Evolutionary conservation across 2,113 vertebrate species (phyloP).

Genomic region (Azemiops feae): DNA sequence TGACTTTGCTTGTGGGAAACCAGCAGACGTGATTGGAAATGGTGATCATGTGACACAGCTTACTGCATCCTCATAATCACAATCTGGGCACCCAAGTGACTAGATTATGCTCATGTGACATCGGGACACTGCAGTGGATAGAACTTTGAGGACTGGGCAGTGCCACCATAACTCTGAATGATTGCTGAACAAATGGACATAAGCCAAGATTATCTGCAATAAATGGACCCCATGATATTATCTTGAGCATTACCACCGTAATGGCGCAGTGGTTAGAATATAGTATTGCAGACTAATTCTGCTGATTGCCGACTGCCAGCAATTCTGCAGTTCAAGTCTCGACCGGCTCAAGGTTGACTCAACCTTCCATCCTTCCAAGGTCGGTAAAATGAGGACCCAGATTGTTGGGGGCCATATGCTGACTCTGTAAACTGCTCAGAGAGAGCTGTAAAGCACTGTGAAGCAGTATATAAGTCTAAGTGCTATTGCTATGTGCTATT

Average conservation of each 20-base stretch:
- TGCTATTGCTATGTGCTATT: not conserved
- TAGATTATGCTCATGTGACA: not conserved
- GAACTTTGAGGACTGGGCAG: not conserved
- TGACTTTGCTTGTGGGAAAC: not conserved
- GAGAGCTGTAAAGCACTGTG: not conserved
- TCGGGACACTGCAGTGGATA: not conserved
- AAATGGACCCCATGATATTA: not conserved
- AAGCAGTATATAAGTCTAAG: not conserved
- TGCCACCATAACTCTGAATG: not conserved
- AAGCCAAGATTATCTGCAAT: not conserved
- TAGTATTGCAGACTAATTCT: not conserved
- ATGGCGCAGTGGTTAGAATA: not conserved
- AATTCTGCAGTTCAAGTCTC: not conserved
- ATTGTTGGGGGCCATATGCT: not conserved
- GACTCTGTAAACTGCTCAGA: not conserved
- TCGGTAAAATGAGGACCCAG: not conserved
- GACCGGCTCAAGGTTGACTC: not conserved
- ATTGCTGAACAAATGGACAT: not conserved
- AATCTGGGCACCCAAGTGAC: not conserved
- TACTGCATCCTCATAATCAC: not conserved
- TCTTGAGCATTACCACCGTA: not conserved
- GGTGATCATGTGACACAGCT: not conserved
- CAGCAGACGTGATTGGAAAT: not conserved
- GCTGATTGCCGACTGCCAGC: not conserved
- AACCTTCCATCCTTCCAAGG: not conserved